Percentiles rank a stretch among this genome's conserved stretches.
Conservation (phyloP, 2,888 invertebrate species). For the Drosophila infuscata region DNA sequence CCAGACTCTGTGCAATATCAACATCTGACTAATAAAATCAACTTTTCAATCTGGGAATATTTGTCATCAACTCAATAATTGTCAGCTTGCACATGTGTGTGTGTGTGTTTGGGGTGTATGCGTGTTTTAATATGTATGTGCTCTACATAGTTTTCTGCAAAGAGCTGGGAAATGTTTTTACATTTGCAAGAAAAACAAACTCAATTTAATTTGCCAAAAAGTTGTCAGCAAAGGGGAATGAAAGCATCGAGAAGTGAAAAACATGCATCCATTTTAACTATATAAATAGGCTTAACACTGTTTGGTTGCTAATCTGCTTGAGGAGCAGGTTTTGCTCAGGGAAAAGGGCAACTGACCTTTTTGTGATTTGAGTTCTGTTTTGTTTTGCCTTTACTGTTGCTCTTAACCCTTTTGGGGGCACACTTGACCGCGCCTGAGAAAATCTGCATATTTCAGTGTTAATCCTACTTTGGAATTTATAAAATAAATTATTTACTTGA, state of each 20-base stretch:
- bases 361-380: conserved; percentile 54
- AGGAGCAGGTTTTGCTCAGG: conserved; percentile 60
- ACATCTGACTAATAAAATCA: conserved; percentile 6
- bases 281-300: conserved; percentile 75
- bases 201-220: conserved; percentile 73
- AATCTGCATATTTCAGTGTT: conserved; percentile 80
- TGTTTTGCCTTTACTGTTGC: conserved; percentile 40
- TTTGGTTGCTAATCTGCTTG: conserved; percentile 70
- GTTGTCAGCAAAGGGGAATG: conserved; percentile 44
- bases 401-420: conserved; percentile 51
- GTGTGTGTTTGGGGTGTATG: neutral
- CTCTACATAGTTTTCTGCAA: conserved; percentile 55
- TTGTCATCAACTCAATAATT: conserved; percentile 72
- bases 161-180: conserved; percentile 65
- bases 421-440: conserved; percentile 60
- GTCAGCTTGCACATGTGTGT: conserved; percentile 37
- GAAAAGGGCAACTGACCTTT: conserved; percentile 57
- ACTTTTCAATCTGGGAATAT: conserved; percentile 36
- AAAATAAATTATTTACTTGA: conserved; percentile 78
- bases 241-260: conserved; percentile 11
- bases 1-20: conserved; percentile 4
- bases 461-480: conserved; percentile 79
- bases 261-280: conserved; percentile 59
- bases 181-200: conserved; percentile 71
- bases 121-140: conserved; percentile 6